Base-by-base conservation (phyloP, 2,888 invertebrate genomes). In the Polydrusus pterygomalis region DNA sequence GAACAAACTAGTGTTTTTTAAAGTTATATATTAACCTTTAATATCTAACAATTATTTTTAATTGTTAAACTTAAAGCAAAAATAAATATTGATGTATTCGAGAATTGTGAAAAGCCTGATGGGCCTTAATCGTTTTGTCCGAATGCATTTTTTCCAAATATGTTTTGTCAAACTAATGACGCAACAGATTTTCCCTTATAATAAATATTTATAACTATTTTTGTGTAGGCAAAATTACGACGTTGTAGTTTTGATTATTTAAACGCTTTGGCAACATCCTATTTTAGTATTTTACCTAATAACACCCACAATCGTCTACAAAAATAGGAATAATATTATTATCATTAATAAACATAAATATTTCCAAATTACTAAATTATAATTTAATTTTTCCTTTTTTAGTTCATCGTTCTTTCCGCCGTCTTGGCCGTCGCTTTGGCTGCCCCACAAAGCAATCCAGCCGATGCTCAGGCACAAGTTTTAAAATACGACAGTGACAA, bases 401-500 rank as follows among this genome's bases (percentile, higher is more conserved):
- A 84, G 84, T 77, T 84, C 71, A 74, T 82, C 68, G 82, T 81
- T 25, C 70, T 84, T 25, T 78, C 80, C 64, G 82, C 81, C 34
- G 68, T 85, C 38, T 73, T 86, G 47, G 86, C 84, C 18, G 81
- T 82, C 11, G 81, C 82, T 25, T 18, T 82, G 25, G 83, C 84
- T 17, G 83, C 84, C 47, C 84, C 83, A 45, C 85, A 83, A 75
- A 63, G 47, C 6, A 80, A 79, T 51, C 75, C 77, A 10, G 78
- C 80, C 11, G 83, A 83, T 70, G 80, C 75, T 43, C 83, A 84
- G 64, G 85, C 84, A 9, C 79, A 80, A 49, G 82, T 85, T 60
- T 64, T 81, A 18, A 82, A 81, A 79, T 85, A 83, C 73, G 83
- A 84, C 54, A 84, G 81, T 70, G 84, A 85, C 70, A 85, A 85